Base-by-base conservation (phyloP, 2,113 vertebrate genomes). In the Porphyrio hochstetteri region DNA sequence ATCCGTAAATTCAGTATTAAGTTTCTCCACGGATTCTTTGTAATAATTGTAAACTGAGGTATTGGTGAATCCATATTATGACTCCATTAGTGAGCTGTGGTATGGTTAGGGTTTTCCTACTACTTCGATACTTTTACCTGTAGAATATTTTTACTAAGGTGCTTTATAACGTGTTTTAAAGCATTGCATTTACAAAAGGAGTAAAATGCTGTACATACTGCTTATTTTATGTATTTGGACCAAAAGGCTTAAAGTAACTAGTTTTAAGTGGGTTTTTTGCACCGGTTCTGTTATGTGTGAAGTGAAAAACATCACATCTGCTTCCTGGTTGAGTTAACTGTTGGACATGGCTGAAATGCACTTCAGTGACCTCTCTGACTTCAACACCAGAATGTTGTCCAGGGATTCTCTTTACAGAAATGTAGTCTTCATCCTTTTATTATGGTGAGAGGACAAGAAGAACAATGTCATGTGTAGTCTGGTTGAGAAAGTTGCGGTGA, bases 111-210 rank as follows among this genome's bases (percentile, higher is more conserved):
- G 64, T 97, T 98, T 98, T 98, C 98, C 97, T 98, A 98, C 97
- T 97, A 97, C 96, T 97, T 98, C 97, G 97, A 97, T 98, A 98
- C 98, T 98, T 98, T 98, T 98, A 98, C 97, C 97, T 97, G 98
- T 98, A 98, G 98, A 98, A 97, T 98, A 96, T 98, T 98, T 98
- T 98, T 98, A 98, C 98, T 98, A 97, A 97, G 97, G 98, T 98
- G 98, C 98, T 98, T 98, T 98, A 97, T 98, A 98, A 98, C 29
- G 98, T 98, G 98, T 98, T 98, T 98, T 98, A 98, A 98, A 98
- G 98, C 98, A 97, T 98, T 98, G 97, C 98, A 98, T 98, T 98
- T 98, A 97, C 96, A 97, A 96, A 97, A 95, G 80, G 84, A 97
- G 88, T 92, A 97, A 98, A 97, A 94, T 97, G 98, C 98, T 98